These are phyloP conservation scores for Micrastur ruficollis DNA, from an alignment of 2,797 vertebrate genomes.

Conservation along the genomic window DNA sequence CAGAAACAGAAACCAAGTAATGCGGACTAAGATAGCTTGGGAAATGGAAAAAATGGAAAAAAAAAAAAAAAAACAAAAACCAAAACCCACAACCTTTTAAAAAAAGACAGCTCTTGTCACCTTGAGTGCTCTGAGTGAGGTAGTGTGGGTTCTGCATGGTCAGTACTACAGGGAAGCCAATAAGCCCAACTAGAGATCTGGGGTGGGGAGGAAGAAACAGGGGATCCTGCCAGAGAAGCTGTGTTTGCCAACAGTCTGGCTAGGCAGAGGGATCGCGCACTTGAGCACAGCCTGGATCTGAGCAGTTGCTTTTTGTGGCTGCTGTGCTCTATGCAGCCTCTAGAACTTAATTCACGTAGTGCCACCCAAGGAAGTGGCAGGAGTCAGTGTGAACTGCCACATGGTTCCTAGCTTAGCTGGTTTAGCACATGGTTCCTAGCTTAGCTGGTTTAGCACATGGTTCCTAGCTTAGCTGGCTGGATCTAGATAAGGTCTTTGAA, in stretches of 20 bases:
- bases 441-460: background rate
- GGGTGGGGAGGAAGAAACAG: background rate
- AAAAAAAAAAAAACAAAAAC: background rate
- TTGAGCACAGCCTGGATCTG: background rate
- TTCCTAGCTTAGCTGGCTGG: background rate
- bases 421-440: background rate
- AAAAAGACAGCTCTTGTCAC: background rate
- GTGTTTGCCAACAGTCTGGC: background rate
- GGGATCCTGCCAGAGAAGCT: background rate
- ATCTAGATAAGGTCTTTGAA: background rate
- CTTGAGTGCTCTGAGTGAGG: background rate
- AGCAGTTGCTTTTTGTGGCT: background rate
- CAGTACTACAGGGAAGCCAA: background rate
- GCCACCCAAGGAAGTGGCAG: background rate
- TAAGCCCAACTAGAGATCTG: background rate
- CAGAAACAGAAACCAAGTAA: background rate
- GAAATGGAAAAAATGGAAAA: background rate
- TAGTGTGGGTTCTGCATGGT: background rate
- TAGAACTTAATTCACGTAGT: background rate
- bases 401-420: background rate
- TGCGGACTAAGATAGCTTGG: background rate
- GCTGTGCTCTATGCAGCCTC: background rate
- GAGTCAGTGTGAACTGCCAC: background rate
- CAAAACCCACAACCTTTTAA: background rate
- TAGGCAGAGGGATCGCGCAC: rapidly evolving